A percentile compares a stretch with the other conserved stretches of the same genome.
Evolutionary conservation across 2,113 vertebrate species (phyloP).

Genomic region (Protomyctophum bolini): DNA sequence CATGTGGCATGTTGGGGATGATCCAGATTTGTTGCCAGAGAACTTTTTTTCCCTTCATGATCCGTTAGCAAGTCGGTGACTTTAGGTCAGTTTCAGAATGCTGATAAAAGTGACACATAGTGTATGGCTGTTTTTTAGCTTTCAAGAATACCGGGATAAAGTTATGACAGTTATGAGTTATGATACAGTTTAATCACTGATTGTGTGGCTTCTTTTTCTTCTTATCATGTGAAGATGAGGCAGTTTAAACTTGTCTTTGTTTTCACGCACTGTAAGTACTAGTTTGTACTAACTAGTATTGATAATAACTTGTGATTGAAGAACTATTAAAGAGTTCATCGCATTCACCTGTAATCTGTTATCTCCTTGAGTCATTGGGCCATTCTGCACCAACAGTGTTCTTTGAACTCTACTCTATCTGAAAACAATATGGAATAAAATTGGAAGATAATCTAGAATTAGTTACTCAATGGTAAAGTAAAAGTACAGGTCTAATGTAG

Average conservation of each 20-base stretch:
- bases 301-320: background rate
- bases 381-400: background rate
- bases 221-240: background rate
- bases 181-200: background rate
- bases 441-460: background rate
- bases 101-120: background rate
- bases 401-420: slow-evolving; percentile 24
- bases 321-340: background rate
- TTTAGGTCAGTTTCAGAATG: background rate
- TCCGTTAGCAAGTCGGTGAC: background rate
- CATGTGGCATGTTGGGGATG: slow-evolving; percentile 71
- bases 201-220: background rate
- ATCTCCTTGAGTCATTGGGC: background rate
- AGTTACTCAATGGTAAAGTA: too few relatives aligned
- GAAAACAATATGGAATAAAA: background rate
- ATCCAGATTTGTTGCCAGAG: slow-evolving; percentile 45
- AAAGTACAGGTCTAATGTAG: too few relatives aligned
- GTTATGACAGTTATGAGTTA: background rate
- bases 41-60: background rate
- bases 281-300: too few relatives aligned
- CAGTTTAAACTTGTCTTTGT: background rate
- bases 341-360: background rate
- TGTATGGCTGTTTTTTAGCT: background rate
- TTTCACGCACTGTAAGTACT: too few relatives aligned
- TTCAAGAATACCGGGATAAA: too few relatives aligned